These are phyloP conservation scores for Nyctalus aviator DNA, from an alignment of 2,797 vertebrate species.

Conservation along the genomic window DNA sequence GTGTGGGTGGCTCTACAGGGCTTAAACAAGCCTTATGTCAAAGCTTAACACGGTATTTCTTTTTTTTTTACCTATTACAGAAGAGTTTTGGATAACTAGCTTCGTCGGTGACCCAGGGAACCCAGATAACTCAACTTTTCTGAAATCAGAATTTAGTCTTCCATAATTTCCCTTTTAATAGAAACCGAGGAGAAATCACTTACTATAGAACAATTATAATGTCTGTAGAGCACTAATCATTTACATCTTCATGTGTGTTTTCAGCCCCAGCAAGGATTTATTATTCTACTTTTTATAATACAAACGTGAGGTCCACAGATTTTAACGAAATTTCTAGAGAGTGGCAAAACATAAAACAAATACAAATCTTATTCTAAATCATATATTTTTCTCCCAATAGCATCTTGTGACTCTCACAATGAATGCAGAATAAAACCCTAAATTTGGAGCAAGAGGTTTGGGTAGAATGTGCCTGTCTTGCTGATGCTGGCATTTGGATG, in stretches of 20 bases:
- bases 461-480: not conserved
- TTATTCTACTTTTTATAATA: constrained; percentile 4
- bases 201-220: not conserved
- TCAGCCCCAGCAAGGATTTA: not conserved
- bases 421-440: not conserved
- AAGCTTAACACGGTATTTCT: not conserved
- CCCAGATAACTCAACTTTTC: not conserved
- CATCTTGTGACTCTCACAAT: not conserved
- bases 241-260: not conserved
- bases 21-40: not conserved
- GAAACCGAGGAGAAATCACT: not conserved
- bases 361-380: not conserved
- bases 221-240: not conserved
- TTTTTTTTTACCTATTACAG: not conserved
- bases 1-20: not conserved
- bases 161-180: constrained; percentile 16
- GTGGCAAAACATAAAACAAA: not conserved
- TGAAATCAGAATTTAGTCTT: not conserved
- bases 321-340: constrained; percentile 25
- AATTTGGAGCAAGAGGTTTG: not conserved
- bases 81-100: constrained; percentile 17
- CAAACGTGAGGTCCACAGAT: not conserved
- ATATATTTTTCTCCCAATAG: not conserved
- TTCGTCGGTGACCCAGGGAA: constrained; percentile 1
- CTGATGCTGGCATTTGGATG: not conserved